Evolutionary conservation across 2,113 vertebrate species (phyloP).

Genomic region (Synodontis membranacea): DNA sequence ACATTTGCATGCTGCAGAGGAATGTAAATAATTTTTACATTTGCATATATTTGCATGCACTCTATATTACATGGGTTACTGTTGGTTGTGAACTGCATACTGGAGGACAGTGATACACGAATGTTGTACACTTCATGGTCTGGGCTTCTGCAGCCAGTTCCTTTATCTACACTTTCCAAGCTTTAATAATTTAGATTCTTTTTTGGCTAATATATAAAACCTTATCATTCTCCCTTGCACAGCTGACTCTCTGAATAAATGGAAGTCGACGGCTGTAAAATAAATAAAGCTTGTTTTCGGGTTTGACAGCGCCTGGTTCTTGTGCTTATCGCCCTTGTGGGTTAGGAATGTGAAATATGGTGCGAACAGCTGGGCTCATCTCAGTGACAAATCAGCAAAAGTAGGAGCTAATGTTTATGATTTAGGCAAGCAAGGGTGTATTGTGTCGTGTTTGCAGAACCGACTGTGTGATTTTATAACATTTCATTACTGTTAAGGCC

Average conservation of each 20-base stretch:
- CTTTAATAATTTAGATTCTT: not conserved
- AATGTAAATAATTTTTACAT: too few relatives aligned
- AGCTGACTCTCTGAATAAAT: not conserved
- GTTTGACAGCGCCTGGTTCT: conserved; percentile 21
- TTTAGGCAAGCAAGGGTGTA: not conserved
- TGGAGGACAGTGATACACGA: conserved; percentile 6
- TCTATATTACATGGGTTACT: not conserved
- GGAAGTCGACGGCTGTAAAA: not conserved
- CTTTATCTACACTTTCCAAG: not conserved
- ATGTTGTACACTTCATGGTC: not conserved
- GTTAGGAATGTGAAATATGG: conserved; percentile 21
- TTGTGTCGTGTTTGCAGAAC: not conserved
- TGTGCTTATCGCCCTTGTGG: conserved; percentile 14
- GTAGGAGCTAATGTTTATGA: conserved; percentile 13
- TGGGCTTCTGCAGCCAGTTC: not conserved
- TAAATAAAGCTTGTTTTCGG: not conserved
- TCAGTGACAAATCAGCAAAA: conserved; percentile 25
- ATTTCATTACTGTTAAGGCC: conserved; percentile 9
- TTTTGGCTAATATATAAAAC: not conserved
- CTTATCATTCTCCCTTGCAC: not conserved
- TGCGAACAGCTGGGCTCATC: conserved; percentile 21
- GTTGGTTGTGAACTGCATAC: not conserved
- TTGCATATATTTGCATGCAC: conserved; percentile 18
- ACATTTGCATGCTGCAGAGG: too few relatives aligned
- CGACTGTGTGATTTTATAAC: conserved; percentile 14